Conservation (phyloP, 2,113 vertebrate genomes). For the Actenoides lindsayi region DNA sequence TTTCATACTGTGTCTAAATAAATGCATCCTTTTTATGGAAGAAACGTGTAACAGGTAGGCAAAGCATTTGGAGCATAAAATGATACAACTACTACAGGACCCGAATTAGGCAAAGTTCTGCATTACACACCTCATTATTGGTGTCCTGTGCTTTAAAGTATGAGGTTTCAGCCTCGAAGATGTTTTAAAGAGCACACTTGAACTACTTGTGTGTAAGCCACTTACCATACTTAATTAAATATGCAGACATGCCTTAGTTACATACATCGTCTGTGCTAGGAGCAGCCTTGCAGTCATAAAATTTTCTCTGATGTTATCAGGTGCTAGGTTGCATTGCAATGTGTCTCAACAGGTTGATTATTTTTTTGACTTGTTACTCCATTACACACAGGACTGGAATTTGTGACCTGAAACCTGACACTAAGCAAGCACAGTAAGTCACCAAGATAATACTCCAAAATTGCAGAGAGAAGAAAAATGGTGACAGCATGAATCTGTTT, state of each 20-base stretch:
- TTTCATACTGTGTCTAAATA: neutral
- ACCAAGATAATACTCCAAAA: neutral
- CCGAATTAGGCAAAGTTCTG: neutral
- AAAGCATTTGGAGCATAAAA: neutral
- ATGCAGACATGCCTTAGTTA: neutral
- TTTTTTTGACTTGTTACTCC: slow-evolving; percentile 1
- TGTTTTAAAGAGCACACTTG: neutral
- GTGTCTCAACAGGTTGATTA: neutral
- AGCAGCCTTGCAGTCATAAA: neutral
- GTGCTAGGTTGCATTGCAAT: neutral
- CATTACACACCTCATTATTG: neutral
- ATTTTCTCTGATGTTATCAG: neutral
- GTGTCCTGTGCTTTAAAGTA: neutral
- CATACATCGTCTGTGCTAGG: neutral
- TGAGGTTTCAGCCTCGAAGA: neutral
- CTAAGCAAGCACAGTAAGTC: neutral
- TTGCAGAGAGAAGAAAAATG: neutral
- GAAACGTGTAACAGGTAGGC: neutral
- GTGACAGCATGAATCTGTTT: neutral
- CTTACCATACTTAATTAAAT: neutral
- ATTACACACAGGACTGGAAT: slow-evolving; percentile 10
- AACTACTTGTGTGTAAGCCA: neutral
- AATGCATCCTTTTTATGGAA: neutral
- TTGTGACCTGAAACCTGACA: neutral
- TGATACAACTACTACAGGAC: too few relatives aligned